phyloP scores from a whole-genome alignment of 2,888 invertebrate species.

The Xestia ashworthii region DNA sequence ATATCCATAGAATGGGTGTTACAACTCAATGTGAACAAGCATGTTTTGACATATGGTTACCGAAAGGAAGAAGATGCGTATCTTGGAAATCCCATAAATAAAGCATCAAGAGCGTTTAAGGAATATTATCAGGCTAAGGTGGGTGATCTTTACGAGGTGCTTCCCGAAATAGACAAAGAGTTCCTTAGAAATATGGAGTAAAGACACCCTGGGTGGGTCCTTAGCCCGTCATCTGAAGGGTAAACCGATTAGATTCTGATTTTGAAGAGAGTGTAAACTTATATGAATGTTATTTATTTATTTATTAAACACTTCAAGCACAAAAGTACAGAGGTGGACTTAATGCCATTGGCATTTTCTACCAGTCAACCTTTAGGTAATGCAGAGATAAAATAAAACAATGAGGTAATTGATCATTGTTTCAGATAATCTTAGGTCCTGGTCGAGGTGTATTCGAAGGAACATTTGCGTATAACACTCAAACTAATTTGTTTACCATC shows the following conservation, averaged over 20 bases:
- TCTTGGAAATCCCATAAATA: slow-evolving; percentile 91
- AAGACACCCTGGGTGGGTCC: no score
- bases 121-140: slow-evolving; percentile 95
- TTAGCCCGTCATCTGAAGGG: neutral
- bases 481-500: slow-evolving; percentile 90
- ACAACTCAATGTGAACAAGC: slow-evolving; percentile 92
- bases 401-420: neutral
- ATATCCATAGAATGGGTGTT: slow-evolving; percentile 92
- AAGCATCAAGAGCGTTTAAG: slow-evolving; percentile 91
- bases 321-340: no score
- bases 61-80: slow-evolving; percentile 95
- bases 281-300: no score
- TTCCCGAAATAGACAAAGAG: neutral
- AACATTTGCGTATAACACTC: slow-evolving; percentile 92
- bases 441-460: slow-evolving; percentile 96
- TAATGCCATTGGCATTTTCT: no score
- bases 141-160: neutral
- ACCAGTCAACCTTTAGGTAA: no score
- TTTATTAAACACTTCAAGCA: no score
- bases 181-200: neutral
- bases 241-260: neutral
- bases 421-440: slow-evolving; percentile 91
- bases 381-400: neutral
- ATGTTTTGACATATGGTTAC: slow-evolving; percentile 92
- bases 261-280: neutral